A percentile compares a stretch with the other conserved stretches of the same genome.
Evolutionary conservation across 1,140 invertebrate genomes (phyloP).

Genomic region (Drosophila santomea): DNA sequence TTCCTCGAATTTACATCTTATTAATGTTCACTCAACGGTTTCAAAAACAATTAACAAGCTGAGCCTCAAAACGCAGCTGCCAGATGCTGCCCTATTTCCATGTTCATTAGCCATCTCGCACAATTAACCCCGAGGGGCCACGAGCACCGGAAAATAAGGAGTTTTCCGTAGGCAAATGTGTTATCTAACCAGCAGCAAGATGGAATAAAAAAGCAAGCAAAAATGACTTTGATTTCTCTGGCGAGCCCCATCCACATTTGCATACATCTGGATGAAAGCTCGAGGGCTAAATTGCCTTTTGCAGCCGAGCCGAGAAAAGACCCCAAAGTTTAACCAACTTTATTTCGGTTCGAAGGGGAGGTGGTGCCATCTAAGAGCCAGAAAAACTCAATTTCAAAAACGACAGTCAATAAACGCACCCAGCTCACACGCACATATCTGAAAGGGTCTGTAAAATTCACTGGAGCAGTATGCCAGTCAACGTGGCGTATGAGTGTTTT

Average conservation of each 20-base stretch:
- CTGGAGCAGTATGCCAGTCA: slow-evolving; percentile 30
- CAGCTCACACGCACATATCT: slow-evolving; percentile 22
- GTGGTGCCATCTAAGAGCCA: slow-evolving; percentile 34
- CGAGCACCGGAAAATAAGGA: slow-evolving; percentile 10
- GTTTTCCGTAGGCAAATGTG: slow-evolving; percentile 34
- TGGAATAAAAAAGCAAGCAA: slow-evolving; percentile 48
- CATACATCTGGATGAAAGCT: slow-evolving; percentile 50
- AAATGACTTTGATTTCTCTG: slow-evolving; percentile 68
- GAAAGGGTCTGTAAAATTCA: slow-evolving; percentile 11
- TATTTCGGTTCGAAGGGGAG: neutral
- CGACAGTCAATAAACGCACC: slow-evolving; percentile 68
- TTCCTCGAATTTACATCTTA: slow-evolving; percentile 48
- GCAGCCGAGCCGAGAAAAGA: slow-evolving; percentile 33
- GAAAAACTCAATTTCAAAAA: slow-evolving; percentile 76
- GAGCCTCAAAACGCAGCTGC: slow-evolving; percentile 20
- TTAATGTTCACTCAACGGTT: slow-evolving; percentile 50
- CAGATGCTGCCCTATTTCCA: slow-evolving; percentile 25
- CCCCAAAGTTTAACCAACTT: slow-evolving; percentile 58
- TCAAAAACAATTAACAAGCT: slow-evolving; percentile 59
- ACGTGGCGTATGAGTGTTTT: slow-evolving; percentile 74
- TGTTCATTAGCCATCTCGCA: slow-evolving; percentile 63
- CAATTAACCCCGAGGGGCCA: slow-evolving; percentile 55
- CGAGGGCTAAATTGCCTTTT: slow-evolving; percentile 66
- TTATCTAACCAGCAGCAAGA: slow-evolving; percentile 47
- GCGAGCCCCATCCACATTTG: slow-evolving; percentile 37